Evolutionary conservation across 2,797 vertebrate species (phyloP).

Genomic region (Chrosomus eos): DNA sequence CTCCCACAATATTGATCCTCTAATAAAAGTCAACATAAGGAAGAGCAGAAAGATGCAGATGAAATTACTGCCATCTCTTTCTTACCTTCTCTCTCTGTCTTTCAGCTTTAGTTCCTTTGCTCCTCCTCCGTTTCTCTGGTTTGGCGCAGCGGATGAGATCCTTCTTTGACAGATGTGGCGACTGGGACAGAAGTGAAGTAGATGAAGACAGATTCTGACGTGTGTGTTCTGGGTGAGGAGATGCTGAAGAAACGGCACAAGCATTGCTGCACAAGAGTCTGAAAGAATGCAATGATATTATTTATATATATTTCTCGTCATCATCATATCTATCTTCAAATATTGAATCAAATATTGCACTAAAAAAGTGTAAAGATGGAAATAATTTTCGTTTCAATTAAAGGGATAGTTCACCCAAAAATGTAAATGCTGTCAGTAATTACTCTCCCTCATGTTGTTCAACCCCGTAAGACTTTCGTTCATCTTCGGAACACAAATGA

Average conservation of each 20-base stretch:
- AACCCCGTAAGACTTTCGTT: too few relatives aligned
- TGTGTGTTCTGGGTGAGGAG: conserved; percentile 30
- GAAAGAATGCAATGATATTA: conserved; percentile 18
- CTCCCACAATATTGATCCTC: conserved; percentile 86
- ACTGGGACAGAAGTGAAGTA: conserved; percentile 37
- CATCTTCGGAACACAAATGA: too few relatives aligned
- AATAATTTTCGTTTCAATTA: background rate
- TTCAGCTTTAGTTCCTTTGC: conserved; percentile 31
- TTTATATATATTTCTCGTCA: background rate
- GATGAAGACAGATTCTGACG: conserved; percentile 50
- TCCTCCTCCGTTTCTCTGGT: conserved; percentile 39
- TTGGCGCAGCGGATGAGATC: conserved; percentile 18
- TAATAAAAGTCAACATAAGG: conserved; percentile 85
- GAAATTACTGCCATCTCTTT: conserved; percentile 77
- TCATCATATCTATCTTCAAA: background rate
- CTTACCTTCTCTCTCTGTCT: conserved; percentile 41
- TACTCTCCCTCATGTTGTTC: too few relatives aligned
- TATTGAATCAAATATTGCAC: background rate
- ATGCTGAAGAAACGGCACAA: conserved; percentile 5
- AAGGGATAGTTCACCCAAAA: too few relatives aligned
- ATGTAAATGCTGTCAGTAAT: too few relatives aligned
- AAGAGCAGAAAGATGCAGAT: conserved; percentile 74
- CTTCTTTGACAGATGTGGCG: conserved; percentile 45
- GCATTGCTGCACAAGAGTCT: conserved; percentile 17
- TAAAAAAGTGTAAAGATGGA: background rate